A percentile compares a stretch with the other conserved stretches of the same genome.
These are phyloP conservation scores for Motacilla tschutschensis DNA, from an alignment of 2,113 vertebrate species.

Conservation along the genomic window DNA sequence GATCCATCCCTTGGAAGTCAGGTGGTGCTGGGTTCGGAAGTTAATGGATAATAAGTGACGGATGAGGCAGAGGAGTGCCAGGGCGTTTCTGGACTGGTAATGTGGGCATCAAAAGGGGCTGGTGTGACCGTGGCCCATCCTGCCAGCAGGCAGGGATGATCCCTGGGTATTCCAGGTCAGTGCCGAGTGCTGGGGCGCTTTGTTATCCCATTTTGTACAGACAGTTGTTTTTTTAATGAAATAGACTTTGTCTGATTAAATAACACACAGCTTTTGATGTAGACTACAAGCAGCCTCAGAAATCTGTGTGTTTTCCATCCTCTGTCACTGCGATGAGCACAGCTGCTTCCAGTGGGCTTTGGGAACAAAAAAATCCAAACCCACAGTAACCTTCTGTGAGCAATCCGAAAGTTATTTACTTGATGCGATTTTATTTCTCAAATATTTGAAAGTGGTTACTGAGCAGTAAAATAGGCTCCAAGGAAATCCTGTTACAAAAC, in stretches of 20 bases:
- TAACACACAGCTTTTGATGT: neutral
- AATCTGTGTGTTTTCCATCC: neutral
- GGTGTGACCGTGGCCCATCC: neutral
- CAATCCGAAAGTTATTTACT: conserved; percentile 42
- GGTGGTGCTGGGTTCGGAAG: neutral
- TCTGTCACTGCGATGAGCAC: neutral
- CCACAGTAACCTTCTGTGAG: neutral
- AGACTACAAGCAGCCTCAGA: conserved; percentile 5
- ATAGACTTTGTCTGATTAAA: conserved; percentile 16
- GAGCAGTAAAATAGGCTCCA: conserved; percentile 8
- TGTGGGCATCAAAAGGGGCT: fast-evolving
- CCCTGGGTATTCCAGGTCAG: neutral
- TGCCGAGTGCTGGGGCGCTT: fast-evolving
- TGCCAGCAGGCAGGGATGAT: neutral
- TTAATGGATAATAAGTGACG: neutral
- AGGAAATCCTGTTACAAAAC: conserved; percentile 60
- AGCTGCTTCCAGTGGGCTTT: conserved; percentile 28
- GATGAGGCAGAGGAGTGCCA: neutral
- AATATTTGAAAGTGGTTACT: conserved; percentile 33
- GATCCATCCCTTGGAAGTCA: neutral
- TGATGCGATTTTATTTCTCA: conserved; percentile 36
- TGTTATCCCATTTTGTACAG: neutral
- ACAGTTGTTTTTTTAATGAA: neutral
- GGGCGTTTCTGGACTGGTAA: neutral
- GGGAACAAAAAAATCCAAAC: neutral